Conservation (phyloP, 2,888 invertebrate species). For the Ommatoiulus sabulosus region DNA sequence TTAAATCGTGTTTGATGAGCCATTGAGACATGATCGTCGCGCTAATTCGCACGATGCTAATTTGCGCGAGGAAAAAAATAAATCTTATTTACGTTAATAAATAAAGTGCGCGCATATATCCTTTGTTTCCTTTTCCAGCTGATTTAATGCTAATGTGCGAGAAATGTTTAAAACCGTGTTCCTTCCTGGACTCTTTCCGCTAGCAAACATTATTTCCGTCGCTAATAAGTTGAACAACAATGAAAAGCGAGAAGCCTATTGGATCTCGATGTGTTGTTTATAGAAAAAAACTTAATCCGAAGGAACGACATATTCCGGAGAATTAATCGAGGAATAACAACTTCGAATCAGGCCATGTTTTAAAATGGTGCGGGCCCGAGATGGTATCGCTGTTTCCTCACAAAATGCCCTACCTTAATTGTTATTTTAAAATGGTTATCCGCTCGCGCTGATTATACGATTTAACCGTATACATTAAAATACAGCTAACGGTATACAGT, state of each 20-base stretch:
- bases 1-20: background rate
- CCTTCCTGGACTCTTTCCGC: slow-evolving; percentile 12
- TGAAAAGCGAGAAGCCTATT: background rate
- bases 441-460: too few relatives aligned
- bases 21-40: background rate
- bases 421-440: too few relatives aligned
- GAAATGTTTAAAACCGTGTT: background rate
- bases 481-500: too few relatives aligned
- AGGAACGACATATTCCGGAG: background rate
- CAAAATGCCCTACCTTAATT: too few relatives aligned
- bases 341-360: background rate
- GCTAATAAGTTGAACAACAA: background rate
- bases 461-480: too few relatives aligned
- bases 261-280: background rate
- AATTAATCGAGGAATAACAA: background rate
- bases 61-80: background rate
- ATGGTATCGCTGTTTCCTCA: too few relatives aligned
- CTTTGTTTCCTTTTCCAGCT: background rate
- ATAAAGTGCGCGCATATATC: background rate
- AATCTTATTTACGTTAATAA: background rate
- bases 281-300: background rate
- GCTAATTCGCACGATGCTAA: background rate
- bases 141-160: background rate
- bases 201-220: background rate
- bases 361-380: background rate